Conservation (phyloP, 53 echinoderm and acorn worm species). For the Paracentrotus lividus region DNA sequence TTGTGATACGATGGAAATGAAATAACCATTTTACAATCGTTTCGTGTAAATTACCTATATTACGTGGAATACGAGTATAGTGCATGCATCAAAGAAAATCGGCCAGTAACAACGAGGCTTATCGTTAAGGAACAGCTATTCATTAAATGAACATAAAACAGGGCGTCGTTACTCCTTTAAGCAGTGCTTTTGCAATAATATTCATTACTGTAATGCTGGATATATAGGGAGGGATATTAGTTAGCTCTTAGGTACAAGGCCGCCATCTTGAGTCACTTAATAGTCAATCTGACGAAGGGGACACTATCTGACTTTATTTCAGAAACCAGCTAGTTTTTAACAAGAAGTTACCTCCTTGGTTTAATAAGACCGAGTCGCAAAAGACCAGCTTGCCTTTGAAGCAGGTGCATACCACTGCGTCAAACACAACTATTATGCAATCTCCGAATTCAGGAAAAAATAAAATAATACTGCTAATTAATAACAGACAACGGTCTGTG, state of each 20-base stretch:
- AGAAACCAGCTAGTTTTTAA: too few relatives aligned
- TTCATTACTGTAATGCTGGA: constrained; percentile 18
- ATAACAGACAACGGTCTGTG: too few relatives aligned
- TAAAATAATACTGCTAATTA: too few relatives aligned
- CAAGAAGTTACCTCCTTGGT: too few relatives aligned
- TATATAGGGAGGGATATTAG: background rate
- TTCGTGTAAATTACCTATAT: too few relatives aligned
- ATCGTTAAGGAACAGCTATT: background rate
- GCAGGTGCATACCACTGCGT: too few relatives aligned
- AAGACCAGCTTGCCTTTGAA: too few relatives aligned
- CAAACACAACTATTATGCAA: too few relatives aligned
- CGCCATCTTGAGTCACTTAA: background rate
- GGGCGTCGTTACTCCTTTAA: background rate
- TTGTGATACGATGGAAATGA: too few relatives aligned
- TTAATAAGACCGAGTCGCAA: too few relatives aligned
- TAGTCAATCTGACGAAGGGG: background rate
- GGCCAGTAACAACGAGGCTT: background rate
- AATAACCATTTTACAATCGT: too few relatives aligned
- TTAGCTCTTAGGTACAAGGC: background rate
- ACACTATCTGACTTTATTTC: background rate
- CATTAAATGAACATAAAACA: background rate
- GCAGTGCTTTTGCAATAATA: constrained; percentile 31
- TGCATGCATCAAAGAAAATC: background rate
- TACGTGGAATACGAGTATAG: background rate
- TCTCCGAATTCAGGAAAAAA: too few relatives aligned